Conservation (phyloP, 2,888 invertebrate species). For the Falcaria lacertinaria region DNA sequence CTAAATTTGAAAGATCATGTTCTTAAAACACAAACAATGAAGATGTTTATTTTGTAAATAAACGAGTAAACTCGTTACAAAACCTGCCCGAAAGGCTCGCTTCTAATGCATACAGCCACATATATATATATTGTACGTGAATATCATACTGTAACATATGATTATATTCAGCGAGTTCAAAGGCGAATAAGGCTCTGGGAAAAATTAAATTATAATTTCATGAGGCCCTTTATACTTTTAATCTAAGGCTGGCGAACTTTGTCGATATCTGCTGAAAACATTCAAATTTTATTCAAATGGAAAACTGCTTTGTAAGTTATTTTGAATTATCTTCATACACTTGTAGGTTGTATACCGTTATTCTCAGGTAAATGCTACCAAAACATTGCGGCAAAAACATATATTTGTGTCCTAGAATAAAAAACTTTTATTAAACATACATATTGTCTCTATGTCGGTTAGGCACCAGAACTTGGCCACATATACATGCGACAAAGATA, state of each 20-base stretch:
- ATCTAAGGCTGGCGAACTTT: conserved; percentile 31
- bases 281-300: conserved; percentile 4
- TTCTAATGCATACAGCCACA: conserved; percentile 9
- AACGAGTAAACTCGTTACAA: conserved; percentile 1
- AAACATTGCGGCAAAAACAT: no score
- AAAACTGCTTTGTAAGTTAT: not conserved
- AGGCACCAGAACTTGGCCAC: no score
- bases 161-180: conserved; percentile 19
- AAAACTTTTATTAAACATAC: no score
- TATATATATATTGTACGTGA: conserved; percentile 28
- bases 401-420: no score
- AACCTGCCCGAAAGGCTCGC: not conserved
- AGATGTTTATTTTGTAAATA: not conserved
- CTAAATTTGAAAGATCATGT: not conserved
- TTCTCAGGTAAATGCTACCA: no score
- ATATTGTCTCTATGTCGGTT: no score
- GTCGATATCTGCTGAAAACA: conserved; percentile 3
- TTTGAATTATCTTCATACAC: not conserved
- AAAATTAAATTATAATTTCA: conserved; percentile 77
- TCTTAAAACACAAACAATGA: not conserved
- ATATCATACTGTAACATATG: conserved; percentile 37
- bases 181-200: conserved; percentile 37
- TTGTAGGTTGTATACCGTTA: not conserved
- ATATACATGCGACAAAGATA: no score
- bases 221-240: conserved; percentile 62